Evolutionary conservation across 2,888 invertebrate genomes (phyloP).

Genomic region (Tryphoninae sp.): DNA sequence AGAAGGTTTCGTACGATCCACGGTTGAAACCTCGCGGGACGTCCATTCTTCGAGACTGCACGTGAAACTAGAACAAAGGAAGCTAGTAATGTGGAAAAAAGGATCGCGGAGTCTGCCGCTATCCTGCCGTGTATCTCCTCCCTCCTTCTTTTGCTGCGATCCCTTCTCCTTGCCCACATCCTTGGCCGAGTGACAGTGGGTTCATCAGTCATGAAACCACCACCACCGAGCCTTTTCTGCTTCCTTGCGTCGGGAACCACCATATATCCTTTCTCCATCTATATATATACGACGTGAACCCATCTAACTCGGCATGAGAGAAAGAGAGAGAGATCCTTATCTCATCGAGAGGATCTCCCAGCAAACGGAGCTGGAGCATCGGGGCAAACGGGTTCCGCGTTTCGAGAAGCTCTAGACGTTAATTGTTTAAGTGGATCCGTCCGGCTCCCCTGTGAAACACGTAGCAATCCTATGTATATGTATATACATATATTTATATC

Average conservation of each 20-base stretch:
- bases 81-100: conserved; percentile 27
- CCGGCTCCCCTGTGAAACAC: conserved; percentile 40
- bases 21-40: conserved; percentile 7
- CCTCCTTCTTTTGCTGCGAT: too few relatives aligned
- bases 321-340: conserved; percentile 43
- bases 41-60: not conserved
- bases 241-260: conserved; percentile 1
- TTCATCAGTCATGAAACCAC: conserved; percentile 56
- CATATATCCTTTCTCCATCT: conserved; percentile 22
- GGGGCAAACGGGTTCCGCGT: conserved; percentile 49
- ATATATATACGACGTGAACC: conserved; percentile 4
- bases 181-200: conserved; percentile 57
- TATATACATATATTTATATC: not conserved
- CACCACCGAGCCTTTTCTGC: conserved; percentile 43
- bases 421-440: conserved; percentile 57
- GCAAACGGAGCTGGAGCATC: conserved; percentile 36
- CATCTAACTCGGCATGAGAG: conserved; percentile 26
- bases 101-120: conserved; percentile 11
- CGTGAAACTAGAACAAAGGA: conserved; percentile 58
- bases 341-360: conserved; percentile 27
- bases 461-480: conserved; percentile 10
- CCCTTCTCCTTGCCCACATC: conserved; percentile 18
- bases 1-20: conserved; percentile 17
- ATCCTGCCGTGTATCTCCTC: not conserved
- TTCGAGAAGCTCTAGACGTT: conserved; percentile 47